Evolutionary conservation across 2,888 invertebrate genomes (phyloP).

Genomic region (Nymphalis polychloros): DNA sequence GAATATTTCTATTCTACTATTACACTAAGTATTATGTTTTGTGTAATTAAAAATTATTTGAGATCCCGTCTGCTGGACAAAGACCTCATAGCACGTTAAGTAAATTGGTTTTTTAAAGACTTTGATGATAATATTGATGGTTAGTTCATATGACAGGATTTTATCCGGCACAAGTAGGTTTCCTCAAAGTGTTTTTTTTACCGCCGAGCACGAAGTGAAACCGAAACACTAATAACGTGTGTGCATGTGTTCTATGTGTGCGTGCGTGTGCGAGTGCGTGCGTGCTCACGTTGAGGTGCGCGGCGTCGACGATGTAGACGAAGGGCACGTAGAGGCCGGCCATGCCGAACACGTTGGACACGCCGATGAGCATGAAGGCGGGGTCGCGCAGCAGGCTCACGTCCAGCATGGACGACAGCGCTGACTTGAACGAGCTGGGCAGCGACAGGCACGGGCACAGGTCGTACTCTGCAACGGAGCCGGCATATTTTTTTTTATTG

Average conservation of each 20-base stretch:
- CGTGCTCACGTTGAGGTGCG: constrained; percentile 84
- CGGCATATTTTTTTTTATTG: too few species aligned
- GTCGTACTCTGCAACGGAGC: constrained; percentile 83
- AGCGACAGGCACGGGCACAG: constrained; percentile 90
- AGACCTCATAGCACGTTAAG: too few species aligned
- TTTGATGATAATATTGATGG: too few species aligned
- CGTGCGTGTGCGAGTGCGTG: not conserved
- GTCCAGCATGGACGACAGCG: constrained; percentile 94
- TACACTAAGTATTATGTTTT: too few species aligned
- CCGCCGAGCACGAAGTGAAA: not conserved
- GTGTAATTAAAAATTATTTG: too few species aligned
- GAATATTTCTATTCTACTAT: not conserved
- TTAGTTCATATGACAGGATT: too few species aligned
- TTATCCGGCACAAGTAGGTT: too few species aligned
- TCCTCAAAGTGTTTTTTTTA: not conserved
- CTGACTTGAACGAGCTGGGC: constrained; percentile 91
- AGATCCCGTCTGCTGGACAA: too few species aligned
- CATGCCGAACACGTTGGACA: constrained; percentile 98
- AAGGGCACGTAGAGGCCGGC: constrained; percentile 98
- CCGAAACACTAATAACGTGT: not conserved
- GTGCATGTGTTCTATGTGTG: not conserved
- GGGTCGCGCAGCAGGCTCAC: constrained; percentile 93
- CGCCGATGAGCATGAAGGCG: constrained; percentile 94
- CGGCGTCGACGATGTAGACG: constrained; percentile 94
- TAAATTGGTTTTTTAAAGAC: too few species aligned